Percentiles rank a stretch among this genome's conserved stretches.
phyloP scores from a whole-genome alignment of 2,113 vertebrate genomes.

The Hepsetus odoe region DNA sequence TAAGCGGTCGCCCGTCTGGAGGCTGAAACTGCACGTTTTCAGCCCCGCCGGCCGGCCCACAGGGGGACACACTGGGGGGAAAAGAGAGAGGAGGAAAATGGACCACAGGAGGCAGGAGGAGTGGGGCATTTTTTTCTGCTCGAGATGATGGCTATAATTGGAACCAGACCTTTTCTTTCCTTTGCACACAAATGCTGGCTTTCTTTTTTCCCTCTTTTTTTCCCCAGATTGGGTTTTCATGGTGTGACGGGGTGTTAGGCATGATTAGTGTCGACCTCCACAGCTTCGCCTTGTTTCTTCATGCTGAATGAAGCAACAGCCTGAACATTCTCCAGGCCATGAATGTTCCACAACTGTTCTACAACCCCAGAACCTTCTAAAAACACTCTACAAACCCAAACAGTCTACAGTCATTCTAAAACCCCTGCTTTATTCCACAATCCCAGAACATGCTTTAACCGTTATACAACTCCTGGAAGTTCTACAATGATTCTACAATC shows the following conservation, averaged over 20 bases:
- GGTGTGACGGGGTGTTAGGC: conserved; percentile 61
- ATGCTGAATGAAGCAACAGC: not conserved
- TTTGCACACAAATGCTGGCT: conserved; percentile 59
- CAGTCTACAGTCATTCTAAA: not conserved
- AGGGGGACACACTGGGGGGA: conserved; percentile 40
- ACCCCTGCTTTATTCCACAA: not conserved
- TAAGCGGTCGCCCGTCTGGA: conserved; percentile 62
- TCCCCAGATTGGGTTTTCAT: conserved; percentile 59
- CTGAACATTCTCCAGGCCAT: not conserved
- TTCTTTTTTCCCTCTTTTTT: conserved; percentile 70
- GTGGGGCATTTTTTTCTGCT: conserved; percentile 20
- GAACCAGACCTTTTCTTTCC: conserved; percentile 70
- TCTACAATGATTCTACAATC: not conserved
- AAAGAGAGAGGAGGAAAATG: conserved; percentile 5
- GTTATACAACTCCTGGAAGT: not conserved
- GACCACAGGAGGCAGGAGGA: not conserved
- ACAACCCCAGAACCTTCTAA: not conserved
- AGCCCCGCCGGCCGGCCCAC: conserved; percentile 27
- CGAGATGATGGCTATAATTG: conserved; percentile 71
- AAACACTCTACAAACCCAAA: not conserved
- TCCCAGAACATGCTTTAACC: not conserved
- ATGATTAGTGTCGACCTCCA: conserved; percentile 64
- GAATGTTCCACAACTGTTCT: not conserved
- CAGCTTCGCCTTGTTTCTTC: conserved; percentile 38
- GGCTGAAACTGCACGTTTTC: conserved; percentile 36